Evolutionary conservation across 2,888 invertebrate genomes (phyloP).

Genomic region (Bombylius major): DNA sequence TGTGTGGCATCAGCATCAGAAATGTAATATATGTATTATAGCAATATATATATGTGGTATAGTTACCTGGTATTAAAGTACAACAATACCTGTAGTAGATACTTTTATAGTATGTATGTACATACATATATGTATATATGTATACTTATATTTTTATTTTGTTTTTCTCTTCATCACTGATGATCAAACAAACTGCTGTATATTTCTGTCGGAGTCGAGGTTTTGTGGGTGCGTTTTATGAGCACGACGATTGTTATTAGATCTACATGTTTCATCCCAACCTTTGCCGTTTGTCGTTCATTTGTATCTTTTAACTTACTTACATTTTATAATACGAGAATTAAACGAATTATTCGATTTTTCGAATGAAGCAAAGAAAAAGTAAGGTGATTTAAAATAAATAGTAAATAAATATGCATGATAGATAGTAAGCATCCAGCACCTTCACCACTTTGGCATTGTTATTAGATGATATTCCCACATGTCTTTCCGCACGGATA

Average conservation of each 20-base stretch:
- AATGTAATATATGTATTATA: too few relatives aligned
- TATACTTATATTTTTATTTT: too few relatives aligned
- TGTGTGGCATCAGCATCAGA: background rate
- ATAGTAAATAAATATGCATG: background rate
- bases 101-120: too few relatives aligned
- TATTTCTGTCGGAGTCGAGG: conserved; percentile 6
- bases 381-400: background rate
- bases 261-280: conserved; percentile 7
- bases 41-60: too few relatives aligned
- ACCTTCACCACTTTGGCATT: background rate
- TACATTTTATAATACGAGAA: background rate
- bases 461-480: background rate
- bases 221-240: conserved; percentile 38
- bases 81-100: too few relatives aligned
- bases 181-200: too few relatives aligned
- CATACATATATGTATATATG: too few relatives aligned
- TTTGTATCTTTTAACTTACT: background rate
- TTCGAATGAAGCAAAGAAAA: background rate
- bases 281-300: conserved; percentile 1
- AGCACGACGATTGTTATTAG: conserved; percentile 36
- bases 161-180: too few relatives aligned
- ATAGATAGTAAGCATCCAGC: background rate
- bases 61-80: too few relatives aligned
- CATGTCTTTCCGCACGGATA: background rate
- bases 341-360: background rate